Percentiles rank a stretch among this genome's conserved stretches.
Conservation (phyloP, 2,797 vertebrate species). For the Malurus leucopterus region DNA sequence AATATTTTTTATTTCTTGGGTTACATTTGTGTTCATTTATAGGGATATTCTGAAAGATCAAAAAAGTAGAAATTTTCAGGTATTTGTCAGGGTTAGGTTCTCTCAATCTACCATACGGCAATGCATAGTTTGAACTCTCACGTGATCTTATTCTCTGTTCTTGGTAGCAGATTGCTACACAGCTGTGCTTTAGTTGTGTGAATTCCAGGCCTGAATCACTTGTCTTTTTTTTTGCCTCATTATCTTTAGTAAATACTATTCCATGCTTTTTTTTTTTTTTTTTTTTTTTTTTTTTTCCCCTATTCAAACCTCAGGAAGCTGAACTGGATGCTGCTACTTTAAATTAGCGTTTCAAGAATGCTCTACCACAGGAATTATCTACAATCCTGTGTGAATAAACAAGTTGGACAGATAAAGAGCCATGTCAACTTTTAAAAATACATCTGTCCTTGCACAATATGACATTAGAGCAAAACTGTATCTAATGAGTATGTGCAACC, state of each 20-base stretch:
- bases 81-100: not conserved
- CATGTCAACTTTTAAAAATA: not conserved
- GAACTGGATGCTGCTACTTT: not conserved
- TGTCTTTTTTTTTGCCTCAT: not conserved
- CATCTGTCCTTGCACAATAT: not conserved
- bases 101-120: not conserved
- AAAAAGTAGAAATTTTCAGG: not conserved
- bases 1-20: not conserved
- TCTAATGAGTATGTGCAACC: fast-evolving
- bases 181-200: not conserved
- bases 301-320: not conserved
- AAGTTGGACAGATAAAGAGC: not conserved
- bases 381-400: not conserved
- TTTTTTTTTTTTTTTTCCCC: not conserved
- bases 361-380: not conserved
- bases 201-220: not conserved
- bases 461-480: not conserved
- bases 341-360: not conserved
- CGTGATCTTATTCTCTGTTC: not conserved
- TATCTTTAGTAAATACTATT: not conserved
- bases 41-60: not conserved
- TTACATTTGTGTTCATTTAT: not conserved
- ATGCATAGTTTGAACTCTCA: not conserved
- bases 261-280: not conserved
- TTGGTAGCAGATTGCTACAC: not conserved